These are phyloP conservation scores for Thereva unica DNA, from an alignment of 2,888 invertebrate genomes.

Conservation along the genomic window DNA sequence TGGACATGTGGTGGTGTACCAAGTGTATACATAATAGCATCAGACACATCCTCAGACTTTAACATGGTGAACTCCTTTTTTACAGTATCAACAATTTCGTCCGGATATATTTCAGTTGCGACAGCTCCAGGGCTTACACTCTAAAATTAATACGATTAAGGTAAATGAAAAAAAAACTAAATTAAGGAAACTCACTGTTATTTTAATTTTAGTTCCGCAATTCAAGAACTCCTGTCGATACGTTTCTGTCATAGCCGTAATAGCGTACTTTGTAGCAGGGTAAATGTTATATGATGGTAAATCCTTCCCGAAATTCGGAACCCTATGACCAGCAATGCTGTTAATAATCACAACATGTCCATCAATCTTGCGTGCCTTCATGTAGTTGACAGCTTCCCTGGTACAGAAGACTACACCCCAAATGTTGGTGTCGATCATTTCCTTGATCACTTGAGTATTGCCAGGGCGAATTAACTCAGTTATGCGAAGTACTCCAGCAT, in stretches of 20 bases:
- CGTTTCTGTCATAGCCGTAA: constrained; percentile 54
- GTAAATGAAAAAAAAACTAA: neutral
- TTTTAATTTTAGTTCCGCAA: constrained; percentile 48
- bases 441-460: constrained; percentile 48
- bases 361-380: constrained; percentile 57
- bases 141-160: constrained; percentile 40
- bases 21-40: constrained; percentile 54
- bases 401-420: constrained; percentile 59
- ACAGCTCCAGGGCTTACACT: constrained; percentile 56
- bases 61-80: constrained; percentile 50
- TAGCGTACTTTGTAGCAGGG: constrained; percentile 53
- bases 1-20: constrained; percentile 52
- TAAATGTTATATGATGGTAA: constrained; percentile 53
- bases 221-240: constrained; percentile 53
- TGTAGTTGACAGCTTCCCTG: constrained; percentile 59
- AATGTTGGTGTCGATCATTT: constrained; percentile 59
- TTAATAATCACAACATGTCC: constrained; percentile 61
- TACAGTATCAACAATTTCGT: constrained; percentile 41
- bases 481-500: constrained; percentile 55
- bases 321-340: constrained; percentile 51
- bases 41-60: constrained; percentile 53
- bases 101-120: constrained; percentile 54
- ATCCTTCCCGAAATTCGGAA: constrained; percentile 49
- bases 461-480: constrained; percentile 39
- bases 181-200: constrained; percentile 46